Evolutionary conservation across 2,888 invertebrate genomes (phyloP), one percentile per base, ranked within the genome.

Genomic region (Ischnus inquisitorius): DNA sequence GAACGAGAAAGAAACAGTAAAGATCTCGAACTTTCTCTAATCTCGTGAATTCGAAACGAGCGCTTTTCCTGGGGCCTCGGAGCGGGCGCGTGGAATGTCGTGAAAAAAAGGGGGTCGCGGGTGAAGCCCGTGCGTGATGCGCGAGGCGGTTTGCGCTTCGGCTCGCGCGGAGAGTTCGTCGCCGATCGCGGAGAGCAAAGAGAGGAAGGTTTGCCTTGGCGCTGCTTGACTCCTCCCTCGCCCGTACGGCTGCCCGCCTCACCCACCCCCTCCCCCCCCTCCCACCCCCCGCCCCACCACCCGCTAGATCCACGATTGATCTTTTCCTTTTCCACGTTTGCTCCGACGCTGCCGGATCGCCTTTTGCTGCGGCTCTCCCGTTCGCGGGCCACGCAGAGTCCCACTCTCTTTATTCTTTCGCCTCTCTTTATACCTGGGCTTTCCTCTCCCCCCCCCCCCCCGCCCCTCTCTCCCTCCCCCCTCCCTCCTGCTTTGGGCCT

Each of bases 191-290:
- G 80, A 81, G 85, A 84, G 87, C 85, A 87, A 88, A 89, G 87
- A 84, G 89, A 87, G 87, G 87, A 90, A 89, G 89, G 88, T 90
- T 90, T 88, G 91, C 88, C 89, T 86, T 85, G 87, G 81, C 86
- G 87, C 88, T 90, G 90, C 90, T 90, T 89, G 90, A 91, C 91
- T 90, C 91, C 89, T 90, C 91, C 90, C 89, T 90, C 90, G 80
- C 86, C 84, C 69, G 89, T 79, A 87, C 86, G 54, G 57, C 60
- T 84, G 78, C 84, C 82, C 85, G 79, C 84, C 84, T 79, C 86
- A 85, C 77, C 83, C 79, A 72, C n/a, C n/a, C n/a, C n/a, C n/a
- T n/a, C n/a, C n/a, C n/a, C n/a, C n/a, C n/a, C n/a, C n/a, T n/a
- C n/a, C n/a, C n/a, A n/a, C n/a, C n/a, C n/a, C n/a, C n/a, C n/a